phyloP scores from a whole-genome alignment of 2,113 vertebrate genomes.

The Prunella fulvescens region DNA sequence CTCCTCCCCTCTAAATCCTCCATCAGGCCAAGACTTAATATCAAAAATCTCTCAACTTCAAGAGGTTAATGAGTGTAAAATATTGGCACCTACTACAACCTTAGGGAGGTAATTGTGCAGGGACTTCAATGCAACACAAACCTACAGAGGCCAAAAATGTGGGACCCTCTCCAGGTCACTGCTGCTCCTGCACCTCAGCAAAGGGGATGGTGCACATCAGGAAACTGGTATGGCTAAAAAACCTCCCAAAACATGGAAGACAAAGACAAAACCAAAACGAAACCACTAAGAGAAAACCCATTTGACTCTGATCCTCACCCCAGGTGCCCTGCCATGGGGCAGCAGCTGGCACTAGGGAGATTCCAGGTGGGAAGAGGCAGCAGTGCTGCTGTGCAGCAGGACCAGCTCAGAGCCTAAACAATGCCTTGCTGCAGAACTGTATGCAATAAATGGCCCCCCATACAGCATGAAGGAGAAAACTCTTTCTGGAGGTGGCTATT shows the following conservation, averaged over 20 bases:
- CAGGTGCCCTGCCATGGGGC: not conserved
- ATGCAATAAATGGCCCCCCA: fast-evolving
- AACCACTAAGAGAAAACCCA: not conserved
- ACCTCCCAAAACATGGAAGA: fast-evolving
- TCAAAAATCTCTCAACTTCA: not conserved
- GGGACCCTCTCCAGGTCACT: not conserved
- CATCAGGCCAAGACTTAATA: not conserved
- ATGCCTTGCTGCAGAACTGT: not conserved
- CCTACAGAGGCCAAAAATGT: not conserved
- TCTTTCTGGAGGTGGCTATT: not conserved
- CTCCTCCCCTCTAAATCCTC: not conserved
- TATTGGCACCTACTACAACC: not conserved
- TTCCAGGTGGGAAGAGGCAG: not conserved
- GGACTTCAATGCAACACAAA: not conserved
- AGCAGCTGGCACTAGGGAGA: not conserved
- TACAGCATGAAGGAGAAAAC: not conserved
- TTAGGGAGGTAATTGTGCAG: not conserved
- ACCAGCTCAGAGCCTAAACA: not conserved
- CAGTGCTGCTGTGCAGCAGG: not conserved
- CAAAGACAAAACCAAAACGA: not conserved
- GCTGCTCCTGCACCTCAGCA: not conserved
- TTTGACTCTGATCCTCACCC: not conserved
- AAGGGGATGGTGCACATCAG: not conserved
- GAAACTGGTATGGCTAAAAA: not conserved
- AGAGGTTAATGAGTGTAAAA: not conserved